A percentile compares a stretch with the other conserved stretches of the same genome.
phyloP scores from a whole-genome alignment of 2,797 vertebrate species.

The Anguilla anguilla region DNA sequence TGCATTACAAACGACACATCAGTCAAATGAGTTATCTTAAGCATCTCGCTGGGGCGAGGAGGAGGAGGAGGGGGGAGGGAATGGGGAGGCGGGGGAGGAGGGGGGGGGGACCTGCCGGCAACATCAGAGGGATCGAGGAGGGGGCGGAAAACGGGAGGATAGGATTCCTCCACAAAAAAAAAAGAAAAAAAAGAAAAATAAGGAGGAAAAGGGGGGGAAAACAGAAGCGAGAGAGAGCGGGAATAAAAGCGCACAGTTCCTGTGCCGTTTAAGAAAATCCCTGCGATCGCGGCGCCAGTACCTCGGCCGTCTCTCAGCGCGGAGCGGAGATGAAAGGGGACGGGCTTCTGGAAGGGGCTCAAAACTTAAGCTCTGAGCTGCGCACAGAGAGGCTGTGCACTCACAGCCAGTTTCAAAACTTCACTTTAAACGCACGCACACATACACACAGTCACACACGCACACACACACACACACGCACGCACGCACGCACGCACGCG shows the following conservation, averaged over 20 bases:
- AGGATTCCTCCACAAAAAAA: conserved; percentile 32
- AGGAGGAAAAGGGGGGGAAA: conserved; percentile 43
- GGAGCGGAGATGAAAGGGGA: conserved; percentile 69
- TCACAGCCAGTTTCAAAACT: conserved; percentile 25
- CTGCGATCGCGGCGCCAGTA: conserved; percentile 57
- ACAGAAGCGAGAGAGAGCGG: conserved; percentile 35
- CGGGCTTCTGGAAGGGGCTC: conserved; percentile 62
- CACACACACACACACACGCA: background rate
- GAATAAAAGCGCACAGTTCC: conserved; percentile 47
- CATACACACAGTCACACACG: too few species aligned
- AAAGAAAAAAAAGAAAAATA: background rate
- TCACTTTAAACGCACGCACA: background rate
- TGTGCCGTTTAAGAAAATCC: conserved; percentile 49
- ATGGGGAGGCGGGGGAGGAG: conserved; percentile 15
- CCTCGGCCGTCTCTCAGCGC: conserved; percentile 62
- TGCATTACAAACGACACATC: conserved; percentile 69
- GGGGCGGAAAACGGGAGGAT: conserved; percentile 33
- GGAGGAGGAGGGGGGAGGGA: conserved; percentile 38
- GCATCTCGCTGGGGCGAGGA: conserved; percentile 55
- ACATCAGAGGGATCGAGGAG: conserved; percentile 61
- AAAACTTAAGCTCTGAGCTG: conserved; percentile 60
- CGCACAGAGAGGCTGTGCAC: conserved; percentile 28
- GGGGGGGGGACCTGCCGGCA: conserved; percentile 46
- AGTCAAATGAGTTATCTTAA: conserved; percentile 69
- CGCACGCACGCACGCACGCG: background rate